Base-by-base conservation (phyloP, 2,888 invertebrate genomes). In the Acrocyrtus sp. region DNA sequence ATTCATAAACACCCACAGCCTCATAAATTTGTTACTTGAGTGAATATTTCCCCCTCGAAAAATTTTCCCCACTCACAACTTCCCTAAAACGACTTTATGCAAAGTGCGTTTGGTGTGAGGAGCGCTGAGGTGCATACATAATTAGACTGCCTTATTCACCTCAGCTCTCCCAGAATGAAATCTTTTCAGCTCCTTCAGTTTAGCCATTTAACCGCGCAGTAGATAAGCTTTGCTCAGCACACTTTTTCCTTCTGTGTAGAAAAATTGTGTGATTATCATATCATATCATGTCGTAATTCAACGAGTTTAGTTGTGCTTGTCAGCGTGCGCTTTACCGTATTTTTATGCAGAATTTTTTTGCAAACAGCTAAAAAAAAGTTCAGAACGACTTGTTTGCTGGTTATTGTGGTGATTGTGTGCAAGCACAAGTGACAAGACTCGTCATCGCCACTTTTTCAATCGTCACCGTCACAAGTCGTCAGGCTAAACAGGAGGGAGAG, bases 201-300 rank as follows among this genome's bases (percentile, higher is more conserved):
- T 39, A 39, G 39, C 12, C 12, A 8, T 39, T 39, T 39, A 39
- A 39, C 39, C 12, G 39, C 39, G 12, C 39, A 10, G 39, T 12
- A 10, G 39, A 8, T 39, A 39, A 10, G 39, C 39, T 45, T 15
- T 19, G 4, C 47, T 45, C 43, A 12, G n/a, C 57, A 57, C 41
- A 17, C 24, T 45, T n/a, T 45, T 41, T 45, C 3, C 3, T 22
- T 22, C 15, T 22, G 5, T 45, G 4, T 45, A 53, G 21, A 58
- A 54, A n/a, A 68, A 67, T 54, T 51, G 15, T 53, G 54, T 61
- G 61, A 68, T 68, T 68, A 54, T 68, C 12, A n/a, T 34, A 34
- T 34, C 61, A 61, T 61, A 29, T 60, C 54, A 54, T 68, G 68
- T 68, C 60, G 54, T 68, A 68, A 68, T 34, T 68, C 68, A 68